Base-by-base conservation (phyloP, 2,888 invertebrate species). In the Caenorhabditis sp. region DNA sequence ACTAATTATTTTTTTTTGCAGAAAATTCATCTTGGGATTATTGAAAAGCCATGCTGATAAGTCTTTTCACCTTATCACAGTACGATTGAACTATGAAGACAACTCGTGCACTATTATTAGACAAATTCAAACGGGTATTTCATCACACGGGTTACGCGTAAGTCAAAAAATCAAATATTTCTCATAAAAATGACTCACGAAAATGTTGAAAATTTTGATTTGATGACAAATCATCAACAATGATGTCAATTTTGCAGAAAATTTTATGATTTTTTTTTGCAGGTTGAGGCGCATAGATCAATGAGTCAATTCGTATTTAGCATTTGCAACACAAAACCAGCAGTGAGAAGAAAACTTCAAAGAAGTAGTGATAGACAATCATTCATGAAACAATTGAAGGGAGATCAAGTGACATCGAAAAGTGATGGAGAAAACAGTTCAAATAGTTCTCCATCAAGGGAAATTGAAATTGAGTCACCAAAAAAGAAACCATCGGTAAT, bases 251-350 rank as follows among this genome's bases (percentile, higher is more conserved):
- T n/a, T n/a, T n/a, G n/a, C n/a, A n/a, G n/a, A n/a, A n/a, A n/a
- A n/a, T 53, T 53, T 21, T 21, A 7, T 23, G 3, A 53, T 20
- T 53, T 53, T 53, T 43, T 17, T 26, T 67, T 67, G 26, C 59
- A 75, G 75, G 75, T 75, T 20, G 70, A 75, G 62, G 67, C 70
- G 7, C 75, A 75, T 59, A 60, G 75, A 14, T 65, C 68, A 26
- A 69, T 68, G 68, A 75, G 75, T 54, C 75, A 75, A 52, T 62
- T 75, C 43, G 75, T 75, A 50, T 75, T 69, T 49, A 70, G 70
- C 57, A 75, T 75, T 38, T 75, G 70, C 56, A 75, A 75, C 25
- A 69, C 70, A 5, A 75, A 67, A 49, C 56, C 52, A 1, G 36
- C 61, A 8, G 53, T 53, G 12, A 71, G 67, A 14, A 53, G 63